Base-by-base conservation (phyloP, 92 coral and sea anemone species). In the Isaurus tuberculatus region DNA sequence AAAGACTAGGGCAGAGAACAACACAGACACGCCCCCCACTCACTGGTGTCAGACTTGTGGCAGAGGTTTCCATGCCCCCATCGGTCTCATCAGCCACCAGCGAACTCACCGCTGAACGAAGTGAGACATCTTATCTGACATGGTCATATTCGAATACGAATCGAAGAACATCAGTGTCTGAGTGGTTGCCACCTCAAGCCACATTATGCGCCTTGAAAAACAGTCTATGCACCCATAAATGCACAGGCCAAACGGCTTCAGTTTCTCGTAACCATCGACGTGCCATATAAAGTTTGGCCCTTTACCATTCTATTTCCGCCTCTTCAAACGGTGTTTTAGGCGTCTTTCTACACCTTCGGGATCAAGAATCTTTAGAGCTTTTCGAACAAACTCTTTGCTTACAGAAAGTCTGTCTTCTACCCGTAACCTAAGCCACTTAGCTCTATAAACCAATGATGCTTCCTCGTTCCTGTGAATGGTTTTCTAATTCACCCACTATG, bases 241-340 rank as follows among this genome's bases (percentile, higher is more conserved):
- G 48, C 72, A 79, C 64, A 78, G 66, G 26, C 83, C 83, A 60
- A 55, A 78, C 31, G 83, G 67, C 33, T 78, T 78, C 13, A 84
- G 88, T 73, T 84, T 84, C 36, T 72, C 88, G 34, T 72, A 84
- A 75, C 88, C 82, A 67, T 84, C 88, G 42, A 75, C 51, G 65
- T 75, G 65, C 81, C 81, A 75, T 60, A 75, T 60, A 27, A 75
- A 75, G 81, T 46, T 72, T 73, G 88, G 88, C 23, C 88, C 82
- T 44, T 60, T 83, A 32, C 43, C 86, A 29, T 69, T 37, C 46
- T 73, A 72, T 72, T 84, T 64, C 53, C 82, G 17, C 29, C 83
- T 51, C 69, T 28, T 44, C 42, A 69, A 43, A 49, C 79, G 33
- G 22, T 23, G 79, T 43, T 66, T 70, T 30, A 63, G 68, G 22